phyloP scores from a whole-genome alignment of 1,140 invertebrate species.

The Aphaenogaster rudis region DNA sequence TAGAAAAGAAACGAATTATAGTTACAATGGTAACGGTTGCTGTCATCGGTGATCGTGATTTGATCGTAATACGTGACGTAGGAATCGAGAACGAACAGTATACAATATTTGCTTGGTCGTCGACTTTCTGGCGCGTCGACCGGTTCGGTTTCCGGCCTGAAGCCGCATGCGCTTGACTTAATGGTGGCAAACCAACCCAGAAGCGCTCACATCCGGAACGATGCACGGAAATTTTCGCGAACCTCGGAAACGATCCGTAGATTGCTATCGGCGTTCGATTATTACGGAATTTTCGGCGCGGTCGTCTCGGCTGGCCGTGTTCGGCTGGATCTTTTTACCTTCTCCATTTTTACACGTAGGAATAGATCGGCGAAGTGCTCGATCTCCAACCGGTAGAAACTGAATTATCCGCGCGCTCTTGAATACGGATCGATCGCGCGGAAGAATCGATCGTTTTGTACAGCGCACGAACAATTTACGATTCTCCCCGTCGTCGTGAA shows the following conservation, averaged over 20 bases:
- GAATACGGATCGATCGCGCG: slow-evolving; percentile 47
- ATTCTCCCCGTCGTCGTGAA: slow-evolving; percentile 41
- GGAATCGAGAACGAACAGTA: not conserved
- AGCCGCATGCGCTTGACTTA: slow-evolving; percentile 5
- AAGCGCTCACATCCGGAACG: slow-evolving; percentile 32
- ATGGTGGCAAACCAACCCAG: slow-evolving; percentile 26
- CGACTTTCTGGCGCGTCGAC: slow-evolving; percentile 27
- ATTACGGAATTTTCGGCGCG: slow-evolving; percentile 42
- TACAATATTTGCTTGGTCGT: slow-evolving; percentile 34
- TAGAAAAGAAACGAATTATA: not conserved
- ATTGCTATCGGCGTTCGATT: slow-evolving; percentile 48
- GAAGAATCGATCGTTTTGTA: slow-evolving; percentile 58
- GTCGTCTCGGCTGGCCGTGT: not conserved
- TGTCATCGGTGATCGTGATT: not conserved
- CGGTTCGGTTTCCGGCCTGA: not conserved
- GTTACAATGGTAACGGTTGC: not conserved
- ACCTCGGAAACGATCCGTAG: slow-evolving; percentile 31
- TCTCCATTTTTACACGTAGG: not conserved
- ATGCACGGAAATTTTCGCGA: slow-evolving; percentile 18
- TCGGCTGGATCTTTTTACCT: slow-evolving; percentile 1
- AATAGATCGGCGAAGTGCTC: slow-evolving; percentile 32
- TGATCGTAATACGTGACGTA: not conserved
- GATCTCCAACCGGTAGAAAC: slow-evolving; percentile 34
- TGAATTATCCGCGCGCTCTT: slow-evolving; percentile 41
- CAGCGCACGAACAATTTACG: slow-evolving; percentile 62